Conservation (phyloP, 1,140 invertebrate genomes). For the Lordiphosa stackelbergi region DNA sequence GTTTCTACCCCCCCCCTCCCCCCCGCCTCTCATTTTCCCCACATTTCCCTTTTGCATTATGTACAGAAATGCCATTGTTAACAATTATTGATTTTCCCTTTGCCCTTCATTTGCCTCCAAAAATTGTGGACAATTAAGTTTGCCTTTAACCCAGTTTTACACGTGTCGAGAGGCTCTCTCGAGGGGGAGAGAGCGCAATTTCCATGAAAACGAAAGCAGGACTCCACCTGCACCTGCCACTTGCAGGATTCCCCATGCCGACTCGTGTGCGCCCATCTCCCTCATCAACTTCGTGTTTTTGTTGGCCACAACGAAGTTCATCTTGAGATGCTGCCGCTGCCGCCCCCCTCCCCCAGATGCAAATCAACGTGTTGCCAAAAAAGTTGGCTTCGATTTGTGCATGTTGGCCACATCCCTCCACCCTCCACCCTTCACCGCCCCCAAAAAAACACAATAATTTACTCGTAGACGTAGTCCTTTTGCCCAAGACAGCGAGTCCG, state of each 20-base stretch:
- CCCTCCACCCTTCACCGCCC: neutral
- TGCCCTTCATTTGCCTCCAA: slow-evolving; percentile 20
- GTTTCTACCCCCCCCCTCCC: too few relatives aligned
- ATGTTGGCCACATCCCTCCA: neutral
- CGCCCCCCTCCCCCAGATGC: too few relatives aligned
- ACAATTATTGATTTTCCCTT: slow-evolving; percentile 59
- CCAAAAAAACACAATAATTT: neutral
- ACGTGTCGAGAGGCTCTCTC: slow-evolving; percentile 11
- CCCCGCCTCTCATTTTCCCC: slow-evolving; percentile 15
- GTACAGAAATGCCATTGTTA: slow-evolving; percentile 5
- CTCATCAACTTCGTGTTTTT: too few relatives aligned
- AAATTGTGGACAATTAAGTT: slow-evolving; percentile 45
- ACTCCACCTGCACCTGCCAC: slow-evolving; percentile 43
- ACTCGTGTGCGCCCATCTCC: too few relatives aligned
- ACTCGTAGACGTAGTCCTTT: slow-evolving; percentile 8
- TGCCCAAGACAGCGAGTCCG: slow-evolving; percentile 3
- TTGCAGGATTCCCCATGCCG: slow-evolving; percentile 52
- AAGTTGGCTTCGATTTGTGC: too few relatives aligned
- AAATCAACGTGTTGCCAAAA: too few relatives aligned
- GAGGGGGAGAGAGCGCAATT: slow-evolving; percentile 7
- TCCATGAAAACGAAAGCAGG: slow-evolving; percentile 23
- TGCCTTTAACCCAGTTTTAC: slow-evolving; percentile 55
- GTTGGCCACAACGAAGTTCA: too few relatives aligned
- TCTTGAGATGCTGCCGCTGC: too few relatives aligned
- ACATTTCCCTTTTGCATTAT: slow-evolving; percentile 6